Evolutionary conservation across 2,113 vertebrate genomes (phyloP), one percentile per base, ranked within the genome.

Genomic region (Cyrtonyx montezumae): DNA sequence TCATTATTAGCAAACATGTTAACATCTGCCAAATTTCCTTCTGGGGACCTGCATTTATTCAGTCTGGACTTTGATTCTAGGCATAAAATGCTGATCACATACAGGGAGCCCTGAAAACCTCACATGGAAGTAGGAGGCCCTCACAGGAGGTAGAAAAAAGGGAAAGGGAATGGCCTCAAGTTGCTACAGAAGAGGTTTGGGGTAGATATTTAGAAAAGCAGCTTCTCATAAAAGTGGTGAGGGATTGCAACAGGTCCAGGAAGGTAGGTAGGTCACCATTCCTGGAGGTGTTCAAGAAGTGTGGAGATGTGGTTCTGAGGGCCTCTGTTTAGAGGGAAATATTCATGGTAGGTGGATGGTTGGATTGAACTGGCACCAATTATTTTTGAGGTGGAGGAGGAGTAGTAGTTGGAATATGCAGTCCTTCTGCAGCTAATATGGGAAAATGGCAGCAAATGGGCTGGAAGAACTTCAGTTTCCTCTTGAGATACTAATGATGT

Each of bases 351-450:
- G 25, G 49, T 26, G 25, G 13, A 51, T 51, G 49, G 13, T 51
- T 51, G 49, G 8, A 51, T 51, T 51, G 49, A 25, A 40, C 13
- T 40, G 10, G 11, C 5, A 68, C 37, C 21, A 65, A 9, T 19
- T 42, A 19, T 59, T 28, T 67, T 88, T 51, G 67, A 25, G 17
- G 32, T 59, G 55, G 45, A 81, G 43, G 45, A 88, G 12, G 37
- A 84, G 28, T 23, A 81, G 25, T 21, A 61, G 30, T 7, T 37
- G 58, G 30, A 43, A 76, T 32, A 10, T 56, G 13, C 20, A 48
- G 34, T 28, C 18, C 49, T 30, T 28, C 69, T 84, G n/a, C 8
- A 34, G 30, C 28, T 42, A 56, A 0, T 36, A 34, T 0, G 1
- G 26, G 19, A 45, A 87, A 92, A 84, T 9, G 3, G 28, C 34